Evolutionary conservation across 2,113 vertebrate genomes (phyloP), one percentile per base, ranked within the genome.

Genomic region (Nicator chloris): DNA sequence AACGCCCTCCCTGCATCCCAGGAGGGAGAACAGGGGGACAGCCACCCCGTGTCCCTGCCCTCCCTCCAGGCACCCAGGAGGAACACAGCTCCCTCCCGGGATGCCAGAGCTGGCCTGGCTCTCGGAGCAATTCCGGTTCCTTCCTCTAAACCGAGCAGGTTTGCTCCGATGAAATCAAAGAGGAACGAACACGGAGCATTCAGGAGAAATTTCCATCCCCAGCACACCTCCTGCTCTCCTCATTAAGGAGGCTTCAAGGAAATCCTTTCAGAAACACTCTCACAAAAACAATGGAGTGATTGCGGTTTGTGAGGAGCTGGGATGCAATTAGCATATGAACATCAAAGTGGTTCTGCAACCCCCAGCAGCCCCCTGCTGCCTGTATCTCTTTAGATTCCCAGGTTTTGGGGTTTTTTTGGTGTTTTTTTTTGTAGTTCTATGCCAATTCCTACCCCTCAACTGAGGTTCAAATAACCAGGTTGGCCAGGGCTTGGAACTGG

Each of bases 241-340:
- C 94, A n/a, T 91, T 85, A 96, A 54, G 53, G 79, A 86, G 75
- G 64, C 72, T 85, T 93, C 95, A 88, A 19, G 26, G 76, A 76
- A 83, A 50, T 72, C 92, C 91, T 94, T 88, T 88, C 82, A 94
- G 26, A 63, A 65, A 33, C 66, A 45, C 84, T 5, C 21, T 77
- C 79, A 60, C 75, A 93, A 69, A 70, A 94, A 88, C 95, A 95
- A 88, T 81, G 96, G 79, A 94, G 96, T 96, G 93, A 95, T 97
- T 98, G 94, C 96, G 31, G 92, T 91, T 96, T 97, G 91, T 90
- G 84, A 97, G 80, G 93, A 90, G 44, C 92, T 71, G 88, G 85
- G 96, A 96, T 92, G 92, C 80, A 96, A 97, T 97, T 96, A 97
- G 96, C 97, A 96, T 91, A 87, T 65, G 78, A 96, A 93, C 97